A percentile compares a stretch with the other conserved stretches of the same genome.
These are phyloP conservation scores for Cryptomyrus ogoouensis DNA, from an alignment of 2,113 vertebrate genomes.

Conservation along the genomic window DNA sequence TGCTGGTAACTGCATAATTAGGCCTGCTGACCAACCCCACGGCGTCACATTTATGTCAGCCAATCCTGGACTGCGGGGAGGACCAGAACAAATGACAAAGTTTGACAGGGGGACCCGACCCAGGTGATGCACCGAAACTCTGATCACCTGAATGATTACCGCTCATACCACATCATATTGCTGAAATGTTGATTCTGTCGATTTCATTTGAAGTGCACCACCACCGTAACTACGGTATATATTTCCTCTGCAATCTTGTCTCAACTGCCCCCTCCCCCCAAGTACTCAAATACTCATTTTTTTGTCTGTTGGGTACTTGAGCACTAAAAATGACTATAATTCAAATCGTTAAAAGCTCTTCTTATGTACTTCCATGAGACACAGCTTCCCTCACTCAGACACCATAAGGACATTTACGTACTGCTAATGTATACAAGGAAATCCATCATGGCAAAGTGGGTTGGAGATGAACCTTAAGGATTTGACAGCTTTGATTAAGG, in stretches of 20 bases:
- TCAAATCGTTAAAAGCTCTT: neutral
- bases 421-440: neutral
- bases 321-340: neutral
- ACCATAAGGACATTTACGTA: neutral
- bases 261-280: neutral
- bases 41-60: neutral
- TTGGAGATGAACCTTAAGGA: neutral
- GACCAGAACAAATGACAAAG: neutral
- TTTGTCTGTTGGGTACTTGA: neutral
- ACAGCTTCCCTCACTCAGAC: neutral
- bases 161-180: neutral
- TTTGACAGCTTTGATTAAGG: neutral
- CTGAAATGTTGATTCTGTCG: neutral
- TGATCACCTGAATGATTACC: neutral
- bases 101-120: neutral
- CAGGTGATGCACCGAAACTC: neutral
- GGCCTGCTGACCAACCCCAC: neutral
- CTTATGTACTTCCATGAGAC: neutral
- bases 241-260: neutral
- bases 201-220: no score
- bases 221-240: no score
- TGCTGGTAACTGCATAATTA: neutral
- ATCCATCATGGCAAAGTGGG: neutral
- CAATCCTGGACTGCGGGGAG: neutral
- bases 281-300: neutral